Conservation (phyloP, 2,113 vertebrate species). For the Eurystomus gularis region DNA sequence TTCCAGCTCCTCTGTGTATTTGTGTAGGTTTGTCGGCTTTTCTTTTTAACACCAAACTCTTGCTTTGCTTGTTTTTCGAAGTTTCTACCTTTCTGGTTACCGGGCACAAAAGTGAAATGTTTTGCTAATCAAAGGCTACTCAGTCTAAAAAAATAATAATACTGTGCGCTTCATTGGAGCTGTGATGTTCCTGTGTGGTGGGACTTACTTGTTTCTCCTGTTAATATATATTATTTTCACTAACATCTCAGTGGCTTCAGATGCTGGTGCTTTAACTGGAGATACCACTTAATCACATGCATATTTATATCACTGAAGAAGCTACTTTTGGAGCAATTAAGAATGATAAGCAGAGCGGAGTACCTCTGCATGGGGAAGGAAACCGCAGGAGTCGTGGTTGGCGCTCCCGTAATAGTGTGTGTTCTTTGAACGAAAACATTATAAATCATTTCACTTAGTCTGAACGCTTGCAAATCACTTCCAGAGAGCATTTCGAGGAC, state of each 20-base stretch:
- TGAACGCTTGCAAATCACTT: background rate
- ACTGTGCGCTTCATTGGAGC: background rate
- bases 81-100: background rate
- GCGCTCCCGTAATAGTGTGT: background rate
- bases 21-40: background rate
- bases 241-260: background rate
- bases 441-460: background rate
- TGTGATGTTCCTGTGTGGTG: background rate
- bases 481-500: background rate
- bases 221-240: background rate
- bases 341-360: background rate
- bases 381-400: background rate
- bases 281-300: background rate
- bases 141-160: background rate
- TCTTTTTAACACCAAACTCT: background rate
- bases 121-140: background rate
- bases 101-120: background rate
- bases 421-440: constrained; percentile 20
- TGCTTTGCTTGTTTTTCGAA: background rate
- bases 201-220: background rate
- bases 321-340: background rate
- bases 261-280: background rate
- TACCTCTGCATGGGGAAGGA: background rate
- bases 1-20: background rate
- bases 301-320: background rate